phyloP scores from a whole-genome alignment of 2,113 vertebrate species.

The Australoheros scitulus region DNA sequence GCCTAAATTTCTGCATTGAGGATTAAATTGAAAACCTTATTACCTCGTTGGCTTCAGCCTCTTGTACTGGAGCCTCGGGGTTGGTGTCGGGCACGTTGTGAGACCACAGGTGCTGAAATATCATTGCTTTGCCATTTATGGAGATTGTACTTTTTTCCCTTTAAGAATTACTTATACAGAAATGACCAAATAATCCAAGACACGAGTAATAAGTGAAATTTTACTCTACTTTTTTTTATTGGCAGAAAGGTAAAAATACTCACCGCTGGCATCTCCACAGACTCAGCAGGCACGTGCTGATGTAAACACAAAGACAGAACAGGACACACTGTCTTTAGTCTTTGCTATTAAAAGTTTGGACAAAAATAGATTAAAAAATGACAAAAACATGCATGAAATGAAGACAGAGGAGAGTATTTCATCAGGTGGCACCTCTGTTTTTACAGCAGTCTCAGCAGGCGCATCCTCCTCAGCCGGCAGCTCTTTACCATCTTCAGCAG shows the following conservation, averaged over 20 bases:
- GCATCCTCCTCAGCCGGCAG: constrained; percentile 30
- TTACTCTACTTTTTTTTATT: not conserved
- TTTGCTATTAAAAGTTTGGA: not conserved
- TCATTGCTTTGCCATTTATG: not conserved
- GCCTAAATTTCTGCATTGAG: not conserved
- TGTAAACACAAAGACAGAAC: not conserved
- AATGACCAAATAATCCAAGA: not conserved
- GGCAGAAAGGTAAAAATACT: not conserved
- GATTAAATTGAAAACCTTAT: not conserved
- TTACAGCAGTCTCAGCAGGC: constrained; percentile 15
- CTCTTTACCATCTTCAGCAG: constrained; percentile 32
- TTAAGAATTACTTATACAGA: not conserved
- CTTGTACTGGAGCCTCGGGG: constrained; percentile 18
- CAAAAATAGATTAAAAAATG: not conserved
- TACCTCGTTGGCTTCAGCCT: constrained; percentile 41
- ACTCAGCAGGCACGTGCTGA: constrained; percentile 32
- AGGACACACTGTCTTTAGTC: not conserved
- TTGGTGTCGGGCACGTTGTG: constrained; percentile 22
- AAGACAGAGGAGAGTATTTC: not conserved
- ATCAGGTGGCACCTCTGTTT: constrained; percentile 49
- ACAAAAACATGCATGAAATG: too few species aligned
- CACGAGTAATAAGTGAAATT: not conserved
- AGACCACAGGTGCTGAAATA: not conserved
- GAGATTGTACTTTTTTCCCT: not conserved
- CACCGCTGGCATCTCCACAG: constrained; percentile 40